A percentile compares a stretch with the other conserved stretches of the same genome.
Conservation (phyloP, 1,140 invertebrate genomes). For the Drosophila sechellia region DNA sequence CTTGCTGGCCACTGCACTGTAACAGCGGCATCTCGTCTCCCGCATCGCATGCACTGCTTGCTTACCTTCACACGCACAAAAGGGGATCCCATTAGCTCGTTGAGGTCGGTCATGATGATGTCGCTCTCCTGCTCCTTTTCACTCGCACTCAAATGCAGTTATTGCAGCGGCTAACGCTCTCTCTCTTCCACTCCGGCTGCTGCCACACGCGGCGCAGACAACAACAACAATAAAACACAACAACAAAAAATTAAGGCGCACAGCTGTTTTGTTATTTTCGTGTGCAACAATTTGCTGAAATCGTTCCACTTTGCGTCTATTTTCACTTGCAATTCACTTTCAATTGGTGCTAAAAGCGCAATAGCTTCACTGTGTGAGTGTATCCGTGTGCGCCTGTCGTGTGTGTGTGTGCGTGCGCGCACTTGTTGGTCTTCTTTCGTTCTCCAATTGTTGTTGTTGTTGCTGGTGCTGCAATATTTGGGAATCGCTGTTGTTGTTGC, state of each 20-base stretch:
- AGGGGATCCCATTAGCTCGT: slow-evolving; percentile 76
- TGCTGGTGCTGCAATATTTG: not conserved
- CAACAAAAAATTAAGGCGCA: not conserved
- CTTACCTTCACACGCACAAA: slow-evolving; percentile 84
- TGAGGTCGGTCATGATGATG: slow-evolving; percentile 74
- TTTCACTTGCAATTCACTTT: slow-evolving; percentile 76
- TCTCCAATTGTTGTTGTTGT: not conserved
- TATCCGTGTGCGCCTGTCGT: not conserved
- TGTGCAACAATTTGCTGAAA: slow-evolving; percentile 57
- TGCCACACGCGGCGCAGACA: slow-evolving; percentile 28
- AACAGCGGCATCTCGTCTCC: slow-evolving; percentile 4
- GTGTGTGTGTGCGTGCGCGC: slow-evolving; percentile 26
- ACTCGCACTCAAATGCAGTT: slow-evolving; percentile 1
- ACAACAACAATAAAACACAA: slow-evolving; percentile 4
- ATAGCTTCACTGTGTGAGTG: slow-evolving; percentile 6
- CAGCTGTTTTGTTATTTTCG: slow-evolving; percentile 71
- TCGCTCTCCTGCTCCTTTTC: not conserved
- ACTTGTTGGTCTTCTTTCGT: slow-evolving; percentile 63
- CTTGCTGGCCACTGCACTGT: not conserved
- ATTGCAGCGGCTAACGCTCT: slow-evolving; percentile 3
- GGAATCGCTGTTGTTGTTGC: not conserved
- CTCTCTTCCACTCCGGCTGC: not conserved
- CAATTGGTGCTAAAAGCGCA: slow-evolving; percentile 57
- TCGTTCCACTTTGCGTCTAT: slow-evolving; percentile 71
- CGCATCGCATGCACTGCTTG: slow-evolving; percentile 16